These are phyloP conservation scores for Bettongia penicillata DNA, from an alignment of 2,113 vertebrate genomes.

Conservation along the genomic window DNA sequence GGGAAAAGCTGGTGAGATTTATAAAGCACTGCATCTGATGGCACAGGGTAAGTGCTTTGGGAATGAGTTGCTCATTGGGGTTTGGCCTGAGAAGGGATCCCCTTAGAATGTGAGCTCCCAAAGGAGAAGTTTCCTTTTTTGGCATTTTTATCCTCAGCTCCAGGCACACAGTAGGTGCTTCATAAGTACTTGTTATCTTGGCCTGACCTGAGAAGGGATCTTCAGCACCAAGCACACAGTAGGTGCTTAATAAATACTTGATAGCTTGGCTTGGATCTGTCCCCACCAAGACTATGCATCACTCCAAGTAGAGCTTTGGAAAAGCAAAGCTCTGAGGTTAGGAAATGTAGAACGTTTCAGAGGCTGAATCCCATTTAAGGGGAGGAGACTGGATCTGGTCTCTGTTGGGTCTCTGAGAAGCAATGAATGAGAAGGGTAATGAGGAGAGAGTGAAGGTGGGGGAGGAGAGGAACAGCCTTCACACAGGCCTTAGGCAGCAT, in stretches of 20 bases:
- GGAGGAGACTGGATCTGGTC: background rate
- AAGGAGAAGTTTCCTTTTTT: background rate
- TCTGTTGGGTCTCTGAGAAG: background rate
- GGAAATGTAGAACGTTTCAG: fast-evolving
- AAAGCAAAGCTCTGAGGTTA: background rate
- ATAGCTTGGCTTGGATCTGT: background rate
- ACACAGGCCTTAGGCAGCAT: no score
- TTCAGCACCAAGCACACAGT: background rate
- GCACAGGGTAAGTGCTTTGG: background rate
- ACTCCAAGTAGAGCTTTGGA: background rate
- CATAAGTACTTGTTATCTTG: background rate
- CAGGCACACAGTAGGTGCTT: background rate
- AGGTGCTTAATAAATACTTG: background rate
- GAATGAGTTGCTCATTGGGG: background rate
- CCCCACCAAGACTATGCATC: background rate
- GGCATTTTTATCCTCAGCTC: no score
- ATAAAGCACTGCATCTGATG: background rate
- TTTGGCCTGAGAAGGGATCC: background rate
- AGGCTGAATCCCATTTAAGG: background rate
- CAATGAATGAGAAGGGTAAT: background rate
- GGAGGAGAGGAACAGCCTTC: no score
- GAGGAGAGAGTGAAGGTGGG: background rate
- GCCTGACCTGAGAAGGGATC: no score
- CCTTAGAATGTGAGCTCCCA: background rate
- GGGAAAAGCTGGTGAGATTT: background rate